Percentiles rank a stretch among this genome's conserved stretches.
These are phyloP conservation scores for Listronotus oregonensis DNA, from an alignment of 1,140 invertebrate genomes.

Conservation along the genomic window DNA sequence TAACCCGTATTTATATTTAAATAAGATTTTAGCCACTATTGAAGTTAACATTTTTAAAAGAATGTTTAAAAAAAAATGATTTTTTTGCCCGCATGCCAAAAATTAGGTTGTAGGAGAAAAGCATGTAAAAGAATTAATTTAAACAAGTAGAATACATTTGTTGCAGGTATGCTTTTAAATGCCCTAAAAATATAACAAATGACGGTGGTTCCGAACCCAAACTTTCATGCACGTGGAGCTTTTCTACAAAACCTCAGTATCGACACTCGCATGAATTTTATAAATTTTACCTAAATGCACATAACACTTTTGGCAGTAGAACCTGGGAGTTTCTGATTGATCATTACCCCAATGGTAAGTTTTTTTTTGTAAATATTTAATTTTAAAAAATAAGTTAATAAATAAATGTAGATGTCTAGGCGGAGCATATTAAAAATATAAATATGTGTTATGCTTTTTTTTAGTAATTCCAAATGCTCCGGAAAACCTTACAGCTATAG, in stretches of 20 bases:
- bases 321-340: slow-evolving; percentile 61
- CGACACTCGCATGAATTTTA: slow-evolving; percentile 63
- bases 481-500: slow-evolving; percentile 59
- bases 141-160: not conserved
- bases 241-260: slow-evolving; percentile 64
- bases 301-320: slow-evolving; percentile 62
- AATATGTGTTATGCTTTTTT: slow-evolving; percentile 28
- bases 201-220: slow-evolving; percentile 38
- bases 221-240: slow-evolving; percentile 62
- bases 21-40: no score
- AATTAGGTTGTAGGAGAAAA: not conserved
- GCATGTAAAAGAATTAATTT: not conserved
- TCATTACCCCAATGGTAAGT: slow-evolving; percentile 64
- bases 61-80: slow-evolving; percentile 15
- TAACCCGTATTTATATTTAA: no score
- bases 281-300: slow-evolving; percentile 60
- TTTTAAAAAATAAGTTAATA: no score
- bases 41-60: no score
- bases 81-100: slow-evolving; percentile 18
- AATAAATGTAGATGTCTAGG: no score
- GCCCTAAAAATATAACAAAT: slow-evolving; percentile 47
- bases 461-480: slow-evolving; percentile 66
- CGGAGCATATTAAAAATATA: no score
- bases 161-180: slow-evolving; percentile 36
- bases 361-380: not conserved